Evolutionary conservation across 2,113 vertebrate species (phyloP).

Genomic region (Callorhinus ursinus): DNA sequence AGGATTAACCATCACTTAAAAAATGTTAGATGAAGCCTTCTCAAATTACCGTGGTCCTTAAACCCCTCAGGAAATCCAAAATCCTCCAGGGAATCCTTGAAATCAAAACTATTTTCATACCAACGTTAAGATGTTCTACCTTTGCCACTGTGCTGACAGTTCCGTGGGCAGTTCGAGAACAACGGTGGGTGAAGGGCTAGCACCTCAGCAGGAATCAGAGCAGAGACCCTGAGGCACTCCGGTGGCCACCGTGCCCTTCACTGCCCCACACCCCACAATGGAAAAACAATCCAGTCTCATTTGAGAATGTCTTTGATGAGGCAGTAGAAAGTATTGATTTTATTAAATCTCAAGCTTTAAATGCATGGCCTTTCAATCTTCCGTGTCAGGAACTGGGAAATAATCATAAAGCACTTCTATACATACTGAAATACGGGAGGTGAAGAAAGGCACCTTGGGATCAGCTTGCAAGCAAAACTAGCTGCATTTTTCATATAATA

Average conservation of each 20-base stretch:
- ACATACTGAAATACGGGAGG: rapidly evolving
- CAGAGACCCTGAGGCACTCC: not conserved
- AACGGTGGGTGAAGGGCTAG: rapidly evolving
- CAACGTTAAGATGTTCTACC: not conserved
- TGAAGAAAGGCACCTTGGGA: not conserved
- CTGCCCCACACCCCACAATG: no score
- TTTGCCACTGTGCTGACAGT: not conserved
- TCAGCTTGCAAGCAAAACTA: not conserved
- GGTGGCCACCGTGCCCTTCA: rapidly evolving
- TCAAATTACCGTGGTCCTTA: not conserved
- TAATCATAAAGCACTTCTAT: not conserved
- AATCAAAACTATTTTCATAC: not conserved
- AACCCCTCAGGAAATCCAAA: not conserved
- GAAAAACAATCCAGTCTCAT: not conserved
- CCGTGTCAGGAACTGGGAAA: not conserved
- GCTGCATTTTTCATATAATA: rapidly evolving
- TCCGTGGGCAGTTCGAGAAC: no score
- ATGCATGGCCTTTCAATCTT: not conserved
- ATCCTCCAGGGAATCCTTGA: not conserved
- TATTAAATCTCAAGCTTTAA: not conserved
- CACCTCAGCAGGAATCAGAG: not conserved
- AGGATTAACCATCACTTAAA: not conserved
- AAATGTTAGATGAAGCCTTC: not conserved
- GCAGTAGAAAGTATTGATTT: not conserved
- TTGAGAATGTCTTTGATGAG: not conserved